Evolutionary conservation across 1,140 invertebrate genomes (phyloP), one percentile per base, ranked within the genome.

Genomic region (Halesus radiatus): DNA sequence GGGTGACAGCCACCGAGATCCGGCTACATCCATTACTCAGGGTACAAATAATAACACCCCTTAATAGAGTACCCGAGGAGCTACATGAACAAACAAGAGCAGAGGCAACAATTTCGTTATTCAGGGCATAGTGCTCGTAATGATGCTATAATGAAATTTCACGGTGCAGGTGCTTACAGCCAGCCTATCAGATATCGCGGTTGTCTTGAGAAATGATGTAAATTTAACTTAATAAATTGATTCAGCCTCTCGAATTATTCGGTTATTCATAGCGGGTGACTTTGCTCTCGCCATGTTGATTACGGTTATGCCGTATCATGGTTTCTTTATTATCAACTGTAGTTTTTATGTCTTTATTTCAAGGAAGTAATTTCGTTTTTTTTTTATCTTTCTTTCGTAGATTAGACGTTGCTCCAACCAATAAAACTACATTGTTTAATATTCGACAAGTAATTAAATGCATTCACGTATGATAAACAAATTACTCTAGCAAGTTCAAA

Each of bases 11-110:
- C 32, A 62, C 80, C 75, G 62, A 32, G 52, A 53, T 60, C 62
- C 20, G 29, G n/a, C 64, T 60, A 68, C 80, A 78, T 81, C 76
- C 80, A 81, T 81, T 81, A 81, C 75, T 54, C 76, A 37, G 75
- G 76, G 37, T 78, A 81, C 80, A 81, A 81, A 81, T 81, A 81
- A 81, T 81, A 78, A 53, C 22, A 32, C 54, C 72, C 50, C 50
- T 5, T 26, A 18, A 53, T 16, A 22, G 52, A 74, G 72, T 26
- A 26, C 18, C 20, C 16, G 26, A 68, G 32, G 13, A 16, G 23
- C 15, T 15, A 32, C 26, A 32, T 16, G 32, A 22, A 26, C 66
- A n/a, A 4, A 32, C 16, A 18, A 22, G 15, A 70, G 18, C 22
- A 8, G 16, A 74, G 29, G 70, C 53, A 74, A 74, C 70, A 74